These are phyloP conservation scores for Halichoeres trimaculatus DNA, from an alignment of 2,113 vertebrate species.

Conservation along the genomic window DNA sequence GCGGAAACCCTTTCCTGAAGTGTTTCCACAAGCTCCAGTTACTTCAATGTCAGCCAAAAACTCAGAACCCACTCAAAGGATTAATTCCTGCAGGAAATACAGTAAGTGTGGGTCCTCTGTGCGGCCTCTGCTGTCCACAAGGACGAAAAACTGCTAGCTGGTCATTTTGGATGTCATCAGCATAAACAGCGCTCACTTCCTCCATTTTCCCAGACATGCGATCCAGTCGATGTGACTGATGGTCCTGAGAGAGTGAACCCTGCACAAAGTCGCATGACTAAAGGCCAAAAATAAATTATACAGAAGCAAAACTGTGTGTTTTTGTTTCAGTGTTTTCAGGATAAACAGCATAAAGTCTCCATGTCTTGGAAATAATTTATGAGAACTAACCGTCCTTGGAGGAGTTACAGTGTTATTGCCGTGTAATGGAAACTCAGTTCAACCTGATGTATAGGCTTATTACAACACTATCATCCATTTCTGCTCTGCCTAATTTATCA, in stretches of 20 bases:
- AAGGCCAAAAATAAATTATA: constrained; percentile 11
- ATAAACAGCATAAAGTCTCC: constrained; percentile 22
- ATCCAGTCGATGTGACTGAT: constrained; percentile 20
- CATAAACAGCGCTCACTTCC: constrained; percentile 27
- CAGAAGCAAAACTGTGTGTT: constrained; percentile 19
- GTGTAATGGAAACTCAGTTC: constrained; percentile 1
- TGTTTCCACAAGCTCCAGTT: constrained; percentile 26
- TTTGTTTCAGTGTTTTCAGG: constrained; percentile 26
- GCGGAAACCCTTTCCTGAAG: constrained; percentile 41
- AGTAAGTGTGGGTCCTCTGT: constrained; percentile 13
- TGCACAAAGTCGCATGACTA: constrained; percentile 32
- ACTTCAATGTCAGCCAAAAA: constrained; percentile 66
- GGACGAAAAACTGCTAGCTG: constrained; percentile 37
- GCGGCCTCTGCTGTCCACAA: constrained; percentile 34
- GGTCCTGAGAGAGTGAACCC: constrained; percentile 38
- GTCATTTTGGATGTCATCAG: constrained; percentile 37
- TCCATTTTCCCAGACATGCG: constrained; percentile 30
- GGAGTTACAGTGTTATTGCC: neutral
- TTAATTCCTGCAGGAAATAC: constrained; percentile 45
- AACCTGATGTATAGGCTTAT: constrained; percentile 1
- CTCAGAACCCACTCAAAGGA: constrained; percentile 42
- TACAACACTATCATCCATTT: constrained; percentile 1
- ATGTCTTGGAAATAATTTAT: constrained; percentile 2
- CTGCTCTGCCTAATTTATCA: constrained; percentile 17
- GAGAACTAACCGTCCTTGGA: constrained; percentile 28